Evolutionary conservation across 2,888 invertebrate genomes (phyloP).

Genomic region (Macroteleia sp.): DNA sequence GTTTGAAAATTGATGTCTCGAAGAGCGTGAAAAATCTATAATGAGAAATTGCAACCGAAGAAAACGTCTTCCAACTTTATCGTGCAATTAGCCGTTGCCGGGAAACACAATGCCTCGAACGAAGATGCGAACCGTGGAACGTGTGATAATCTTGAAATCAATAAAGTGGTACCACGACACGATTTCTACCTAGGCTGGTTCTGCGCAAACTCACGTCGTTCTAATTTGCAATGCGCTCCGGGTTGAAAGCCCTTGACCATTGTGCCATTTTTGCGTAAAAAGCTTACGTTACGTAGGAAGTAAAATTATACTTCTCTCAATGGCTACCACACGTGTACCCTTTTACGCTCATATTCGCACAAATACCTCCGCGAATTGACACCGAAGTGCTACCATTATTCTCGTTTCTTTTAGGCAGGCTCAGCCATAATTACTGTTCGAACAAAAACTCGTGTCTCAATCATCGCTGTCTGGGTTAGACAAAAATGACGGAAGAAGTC

Average conservation of each 20-base stretch:
- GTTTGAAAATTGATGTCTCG: constrained; percentile 35
- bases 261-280: constrained; percentile 57
- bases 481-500: too few species aligned
- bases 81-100: constrained; percentile 66
- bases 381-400: constrained; percentile 19
- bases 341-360: too few species aligned
- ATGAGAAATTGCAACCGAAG: constrained; percentile 51
- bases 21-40: constrained; percentile 49
- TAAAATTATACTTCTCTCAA: constrained; percentile 31
- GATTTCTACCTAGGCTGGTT: constrained; percentile 68
- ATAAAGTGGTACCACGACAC: constrained; percentile 77
- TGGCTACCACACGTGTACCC: too few species aligned
- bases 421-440: too few species aligned
- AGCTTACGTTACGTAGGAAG: constrained; percentile 30
- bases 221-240: constrained; percentile 68
- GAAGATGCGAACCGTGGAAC: constrained; percentile 71
- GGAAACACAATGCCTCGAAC: constrained; percentile 71
- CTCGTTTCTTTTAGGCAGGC: too few species aligned
- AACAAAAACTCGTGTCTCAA: too few species aligned
- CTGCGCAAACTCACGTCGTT: constrained; percentile 69
- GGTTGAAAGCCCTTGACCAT: constrained; percentile 61
- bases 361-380: constrained; percentile 11
- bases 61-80: constrained; percentile 64
- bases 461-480: too few species aligned
- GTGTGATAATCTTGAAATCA: constrained; percentile 82